Percentiles rank a stretch among this genome's conserved stretches.
Evolutionary conservation across 2,888 invertebrate genomes (phyloP).

Genomic region (Euproctis similis): DNA sequence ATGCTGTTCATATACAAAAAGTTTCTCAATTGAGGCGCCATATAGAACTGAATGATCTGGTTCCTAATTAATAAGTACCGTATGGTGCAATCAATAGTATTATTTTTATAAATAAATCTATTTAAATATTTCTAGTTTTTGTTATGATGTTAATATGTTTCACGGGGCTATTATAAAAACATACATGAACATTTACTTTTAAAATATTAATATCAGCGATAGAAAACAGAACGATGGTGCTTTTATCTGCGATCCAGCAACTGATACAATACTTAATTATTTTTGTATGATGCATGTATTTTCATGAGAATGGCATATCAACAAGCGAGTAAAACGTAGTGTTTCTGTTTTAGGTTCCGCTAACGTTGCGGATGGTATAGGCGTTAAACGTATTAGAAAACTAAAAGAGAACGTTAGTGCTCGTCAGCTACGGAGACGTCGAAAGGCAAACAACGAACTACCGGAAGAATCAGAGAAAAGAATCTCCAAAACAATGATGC

Average conservation of each 20-base stretch:
- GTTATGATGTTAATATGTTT: too few relatives aligned
- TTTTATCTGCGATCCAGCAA: too few relatives aligned
- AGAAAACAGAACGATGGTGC: too few relatives aligned
- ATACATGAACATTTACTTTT: too few relatives aligned
- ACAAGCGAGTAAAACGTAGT: too few relatives aligned
- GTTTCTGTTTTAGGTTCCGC: slow-evolving; percentile 49
- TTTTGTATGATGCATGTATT: slow-evolving; percentile 4
- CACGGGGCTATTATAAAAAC: too few relatives aligned
- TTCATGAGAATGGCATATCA: slow-evolving; percentile 1
- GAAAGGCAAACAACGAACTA: slow-evolving; percentile 59
- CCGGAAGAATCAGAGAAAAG: slow-evolving; percentile 60
- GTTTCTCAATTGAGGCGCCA: slow-evolving; percentile 39
- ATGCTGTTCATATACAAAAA: slow-evolving; percentile 36
- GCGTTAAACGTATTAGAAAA: slow-evolving; percentile 47
- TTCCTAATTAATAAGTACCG: too few relatives aligned
- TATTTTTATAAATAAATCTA: slow-evolving; percentile 20
- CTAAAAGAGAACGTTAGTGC: slow-evolving; percentile 61
- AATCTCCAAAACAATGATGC: slow-evolving; percentile 64
- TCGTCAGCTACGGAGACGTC: slow-evolving; percentile 60
- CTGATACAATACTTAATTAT: too few relatives aligned
- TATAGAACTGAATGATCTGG: slow-evolving; percentile 31
- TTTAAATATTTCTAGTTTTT: not conserved
- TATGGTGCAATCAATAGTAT: slow-evolving; percentile 11
- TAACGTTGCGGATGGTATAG: slow-evolving; percentile 35
- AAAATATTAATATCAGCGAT: too few relatives aligned